phyloP scores from a whole-genome alignment of 2,113 vertebrate species.

The Proteles cristata region DNA sequence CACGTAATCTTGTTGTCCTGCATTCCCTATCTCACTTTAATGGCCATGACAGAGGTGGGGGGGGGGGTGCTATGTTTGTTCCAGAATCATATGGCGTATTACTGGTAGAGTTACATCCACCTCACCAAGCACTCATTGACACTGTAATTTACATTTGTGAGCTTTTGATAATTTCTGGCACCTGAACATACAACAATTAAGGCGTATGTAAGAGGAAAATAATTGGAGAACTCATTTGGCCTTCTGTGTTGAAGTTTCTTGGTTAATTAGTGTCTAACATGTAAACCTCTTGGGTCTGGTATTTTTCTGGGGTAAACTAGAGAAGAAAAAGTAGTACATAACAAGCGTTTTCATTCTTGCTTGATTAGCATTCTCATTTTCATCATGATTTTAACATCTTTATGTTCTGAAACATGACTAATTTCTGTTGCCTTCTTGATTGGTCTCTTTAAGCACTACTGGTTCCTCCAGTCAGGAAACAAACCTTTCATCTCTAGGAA shows the following conservation, averaged over 20 bases:
- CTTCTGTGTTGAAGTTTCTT: neutral
- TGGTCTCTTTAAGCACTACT: slow-evolving; percentile 9
- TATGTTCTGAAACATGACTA: slow-evolving; percentile 34
- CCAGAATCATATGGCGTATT: neutral
- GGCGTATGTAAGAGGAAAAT: neutral
- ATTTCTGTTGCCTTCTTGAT: neutral
- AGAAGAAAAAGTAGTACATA: neutral
- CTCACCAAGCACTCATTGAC: neutral
- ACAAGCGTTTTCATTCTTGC: neutral
- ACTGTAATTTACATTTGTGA: neutral
- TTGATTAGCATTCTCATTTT: slow-evolving; percentile 43
- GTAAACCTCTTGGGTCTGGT: neutral
- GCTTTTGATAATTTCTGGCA: neutral
- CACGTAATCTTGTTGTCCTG: neutral
- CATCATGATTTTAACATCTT: slow-evolving; percentile 40
- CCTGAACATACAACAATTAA: neutral
- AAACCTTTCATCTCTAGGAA: slow-evolving; percentile 39
- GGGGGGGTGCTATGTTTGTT: neutral
- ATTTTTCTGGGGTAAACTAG: neutral
- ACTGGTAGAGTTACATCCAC: neutral
- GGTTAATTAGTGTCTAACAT: neutral
- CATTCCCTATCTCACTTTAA: neutral
- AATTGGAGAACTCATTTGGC: neutral
- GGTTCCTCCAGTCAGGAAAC: neutral
- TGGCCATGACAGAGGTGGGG: neutral